Conservation (phyloP, 2,113 vertebrate genomes). For the Bungarus multicinctus region DNA sequence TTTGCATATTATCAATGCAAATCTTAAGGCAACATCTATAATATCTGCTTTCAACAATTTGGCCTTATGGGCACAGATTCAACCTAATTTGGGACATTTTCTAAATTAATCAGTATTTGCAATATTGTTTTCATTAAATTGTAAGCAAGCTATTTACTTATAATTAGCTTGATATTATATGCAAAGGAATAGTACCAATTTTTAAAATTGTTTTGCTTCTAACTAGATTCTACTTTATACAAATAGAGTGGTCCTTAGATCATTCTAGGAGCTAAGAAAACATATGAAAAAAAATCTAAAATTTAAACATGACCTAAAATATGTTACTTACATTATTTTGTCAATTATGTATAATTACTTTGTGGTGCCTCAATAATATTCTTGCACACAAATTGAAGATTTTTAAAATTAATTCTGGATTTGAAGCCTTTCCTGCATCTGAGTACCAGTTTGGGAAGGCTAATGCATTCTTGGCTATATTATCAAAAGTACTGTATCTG, state of each 20-base stretch:
- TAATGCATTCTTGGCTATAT: not conserved
- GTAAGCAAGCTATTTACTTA: not conserved
- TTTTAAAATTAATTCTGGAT: not conserved
- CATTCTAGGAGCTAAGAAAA: not conserved
- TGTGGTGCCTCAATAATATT: not conserved
- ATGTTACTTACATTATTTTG: not conserved
- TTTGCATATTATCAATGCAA: not conserved
- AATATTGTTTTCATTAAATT: not conserved
- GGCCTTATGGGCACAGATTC: not conserved
- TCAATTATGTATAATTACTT: not conserved
- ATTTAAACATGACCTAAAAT: not conserved
- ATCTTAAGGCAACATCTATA: slow-evolving; percentile 23
- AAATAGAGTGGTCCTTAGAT: not conserved
- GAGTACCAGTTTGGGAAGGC: not conserved
- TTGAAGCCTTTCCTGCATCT: not conserved
- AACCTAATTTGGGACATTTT: slow-evolving; percentile 7
- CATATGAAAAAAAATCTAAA: not conserved
- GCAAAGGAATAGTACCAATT: not conserved
- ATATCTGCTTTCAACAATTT: not conserved
- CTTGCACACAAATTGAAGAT: not conserved
- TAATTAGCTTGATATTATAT: not conserved
- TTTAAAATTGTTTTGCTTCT: not conserved
- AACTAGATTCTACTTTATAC: not conserved
- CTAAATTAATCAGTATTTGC: slow-evolving; percentile 4
- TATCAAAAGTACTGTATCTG: not conserved